A percentile compares a stretch with the other conserved stretches of the same genome.
phyloP scores from a whole-genome alignment of 1,140 invertebrate species.

The Vanessa atalanta region DNA sequence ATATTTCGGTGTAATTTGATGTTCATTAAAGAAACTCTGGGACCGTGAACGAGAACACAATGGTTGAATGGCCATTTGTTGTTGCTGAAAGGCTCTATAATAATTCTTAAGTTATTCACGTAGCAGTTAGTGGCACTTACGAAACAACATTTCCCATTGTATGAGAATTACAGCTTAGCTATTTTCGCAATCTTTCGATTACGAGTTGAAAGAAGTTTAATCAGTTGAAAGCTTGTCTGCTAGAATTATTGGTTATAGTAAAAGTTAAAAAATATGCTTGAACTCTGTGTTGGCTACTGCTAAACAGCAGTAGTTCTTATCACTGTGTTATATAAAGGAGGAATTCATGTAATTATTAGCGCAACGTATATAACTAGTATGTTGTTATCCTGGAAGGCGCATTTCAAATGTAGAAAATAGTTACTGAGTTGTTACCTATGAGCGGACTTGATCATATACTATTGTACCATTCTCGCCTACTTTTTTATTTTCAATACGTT shows the following conservation, averaged over 20 bases:
- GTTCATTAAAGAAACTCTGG: slow-evolving; percentile 79
- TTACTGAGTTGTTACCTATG: no score
- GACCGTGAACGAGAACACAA: slow-evolving; percentile 80
- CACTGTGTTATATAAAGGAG: no score
- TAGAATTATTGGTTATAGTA: no score
- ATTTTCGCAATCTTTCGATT: slow-evolving; percentile 8
- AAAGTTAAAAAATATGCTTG: no score
- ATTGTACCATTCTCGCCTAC: no score
- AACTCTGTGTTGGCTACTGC: no score
- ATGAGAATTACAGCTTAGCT: slow-evolving; percentile 23
- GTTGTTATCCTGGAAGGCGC: no score
- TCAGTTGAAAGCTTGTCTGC: background rate
- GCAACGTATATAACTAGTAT: no score
- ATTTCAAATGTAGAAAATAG: no score
- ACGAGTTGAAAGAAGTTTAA: background rate
- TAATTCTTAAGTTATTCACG: slow-evolving; percentile 71
- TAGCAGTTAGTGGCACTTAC: slow-evolving; percentile 71
- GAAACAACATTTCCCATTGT: slow-evolving; percentile 52
- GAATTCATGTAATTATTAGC: no score
- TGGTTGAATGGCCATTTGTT: slow-evolving; percentile 80
- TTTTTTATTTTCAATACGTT: background rate
- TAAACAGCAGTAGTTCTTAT: no score
- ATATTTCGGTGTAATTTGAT: slow-evolving; percentile 80
- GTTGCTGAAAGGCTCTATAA: slow-evolving; percentile 74
- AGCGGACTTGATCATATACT: no score